phyloP scores from a whole-genome alignment of 2,113 vertebrate species.

The Microtus pennsylvanicus region DNA sequence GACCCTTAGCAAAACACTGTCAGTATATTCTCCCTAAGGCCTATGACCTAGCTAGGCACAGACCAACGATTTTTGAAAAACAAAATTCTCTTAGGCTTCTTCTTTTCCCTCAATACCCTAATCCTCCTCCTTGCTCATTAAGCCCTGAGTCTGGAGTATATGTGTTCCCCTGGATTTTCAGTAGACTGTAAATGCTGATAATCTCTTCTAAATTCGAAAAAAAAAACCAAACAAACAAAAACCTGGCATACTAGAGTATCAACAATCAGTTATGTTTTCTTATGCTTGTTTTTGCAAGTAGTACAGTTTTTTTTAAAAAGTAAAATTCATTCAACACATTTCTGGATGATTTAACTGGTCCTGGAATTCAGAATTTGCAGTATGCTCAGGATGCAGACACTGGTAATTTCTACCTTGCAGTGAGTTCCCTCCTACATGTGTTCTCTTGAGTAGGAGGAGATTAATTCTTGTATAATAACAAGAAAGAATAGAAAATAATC shows the following conservation, averaged over 20 bases:
- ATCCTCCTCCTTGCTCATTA: not conserved
- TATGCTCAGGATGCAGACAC: not conserved
- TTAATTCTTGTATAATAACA: not conserved
- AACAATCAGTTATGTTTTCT: not conserved
- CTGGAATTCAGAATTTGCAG: not conserved
- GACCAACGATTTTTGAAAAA: not conserved
- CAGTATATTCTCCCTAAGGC: not conserved
- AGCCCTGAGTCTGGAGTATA: not conserved
- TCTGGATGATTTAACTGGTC: not conserved
- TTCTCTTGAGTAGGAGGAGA: not conserved
- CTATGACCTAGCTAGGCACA: not conserved
- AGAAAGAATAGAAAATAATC: not conserved
- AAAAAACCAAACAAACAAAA: not conserved
- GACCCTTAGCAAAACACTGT: not conserved
- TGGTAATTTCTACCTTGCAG: not conserved
- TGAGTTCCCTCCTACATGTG: not conserved
- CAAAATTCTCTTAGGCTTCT: not conserved
- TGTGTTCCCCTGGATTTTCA: not conserved
- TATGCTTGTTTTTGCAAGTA: not conserved
- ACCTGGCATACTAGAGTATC: too few relatives aligned
- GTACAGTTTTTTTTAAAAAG: not conserved
- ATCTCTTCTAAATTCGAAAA: not conserved
- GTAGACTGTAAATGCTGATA: not conserved
- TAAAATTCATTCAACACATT: not conserved
- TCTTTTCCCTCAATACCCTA: not conserved